Evolutionary conservation across 2,888 invertebrate species (phyloP), one percentile per base, ranked within the genome.

Genomic region (Pammene aurita): DNA sequence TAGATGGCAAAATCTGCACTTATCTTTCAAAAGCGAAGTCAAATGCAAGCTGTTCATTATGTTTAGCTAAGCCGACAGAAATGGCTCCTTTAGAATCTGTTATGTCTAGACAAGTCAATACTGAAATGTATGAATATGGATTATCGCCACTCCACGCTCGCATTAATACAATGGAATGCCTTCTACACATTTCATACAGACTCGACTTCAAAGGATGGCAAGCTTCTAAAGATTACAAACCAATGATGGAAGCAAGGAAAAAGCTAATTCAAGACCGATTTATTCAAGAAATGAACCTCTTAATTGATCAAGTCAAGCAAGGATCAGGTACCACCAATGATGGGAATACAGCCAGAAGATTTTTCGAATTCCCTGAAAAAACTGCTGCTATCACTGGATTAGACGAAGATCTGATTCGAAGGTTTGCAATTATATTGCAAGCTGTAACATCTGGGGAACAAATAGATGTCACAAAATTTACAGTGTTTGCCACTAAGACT

Each of bases 341-440:
- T 26, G 72, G 67, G 13, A 71, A 71, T 35, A 50, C 50, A 16
- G 50, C 70, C 13, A 16, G 71, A 63, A 50, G 57, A 26, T 70
- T 72, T 50, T 71, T 73, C 70, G 67, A 70, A 54, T 46, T 46
- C 61, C 71, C 74, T 9, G 44, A 71, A 13, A 74, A 72, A 71
- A 73, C 73, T 56, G 75, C 75, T 42, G 70, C 57, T 9, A 74
- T 75, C 10, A 75, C 72, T 41, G 72, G 74, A 9, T 38, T 74
- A 11, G 67, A 71, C 66, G 57, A 58, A 65, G 69, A 71, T 0
- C 50, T 72, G 7, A 42, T 74, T 7, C 34, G 61, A 0, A 67
- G 72, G 61, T 74, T 72, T 68, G 26, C 26, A 1, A 26, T 26
- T 26, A 26, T 26, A 2, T 56, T 73, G 41, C 71, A 74, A 50